Conservation (phyloP, 2,797 vertebrate genomes). For the Poecilia gillii region DNA sequence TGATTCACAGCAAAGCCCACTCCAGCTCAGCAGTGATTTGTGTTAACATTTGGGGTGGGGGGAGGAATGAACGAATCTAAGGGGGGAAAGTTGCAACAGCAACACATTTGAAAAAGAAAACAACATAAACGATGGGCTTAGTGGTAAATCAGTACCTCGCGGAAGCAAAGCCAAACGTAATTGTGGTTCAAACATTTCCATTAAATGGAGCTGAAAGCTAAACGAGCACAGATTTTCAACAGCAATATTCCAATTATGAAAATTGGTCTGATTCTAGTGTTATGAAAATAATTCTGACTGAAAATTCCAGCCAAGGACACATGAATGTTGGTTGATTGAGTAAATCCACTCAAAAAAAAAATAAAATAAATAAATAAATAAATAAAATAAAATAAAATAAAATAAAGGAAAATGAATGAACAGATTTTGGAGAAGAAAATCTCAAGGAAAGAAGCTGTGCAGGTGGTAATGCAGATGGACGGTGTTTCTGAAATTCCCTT, state of each 20-base stretch:
- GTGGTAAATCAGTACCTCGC: neutral
- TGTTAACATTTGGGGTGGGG: neutral
- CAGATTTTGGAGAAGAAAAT: conserved; percentile 7
- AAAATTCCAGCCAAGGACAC: neutral
- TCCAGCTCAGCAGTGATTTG: neutral
- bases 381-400: no score
- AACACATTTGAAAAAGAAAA: conserved; percentile 4
- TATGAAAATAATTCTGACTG: neutral
- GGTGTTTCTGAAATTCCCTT: neutral
- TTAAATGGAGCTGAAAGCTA: neutral
- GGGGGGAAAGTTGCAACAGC: neutral
- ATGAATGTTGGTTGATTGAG: neutral
- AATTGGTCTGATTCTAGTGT: neutral
- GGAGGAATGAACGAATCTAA: neutral
- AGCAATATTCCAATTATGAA: neutral
- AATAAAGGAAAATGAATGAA: neutral
- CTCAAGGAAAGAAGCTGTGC: neutral
- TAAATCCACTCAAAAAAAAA: neutral
- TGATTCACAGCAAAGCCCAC: neutral
- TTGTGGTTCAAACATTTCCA: conserved; percentile 2
- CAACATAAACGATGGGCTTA: neutral
- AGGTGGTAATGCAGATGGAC: neutral
- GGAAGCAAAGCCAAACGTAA: neutral
- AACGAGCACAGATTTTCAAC: neutral
- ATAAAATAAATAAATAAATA: no score